Percentiles rank a stretch among this genome's conserved stretches.
These are phyloP conservation scores for Synanthedon andrenaeformis DNA, from an alignment of 2,888 invertebrate genomes.

Conservation along the genomic window DNA sequence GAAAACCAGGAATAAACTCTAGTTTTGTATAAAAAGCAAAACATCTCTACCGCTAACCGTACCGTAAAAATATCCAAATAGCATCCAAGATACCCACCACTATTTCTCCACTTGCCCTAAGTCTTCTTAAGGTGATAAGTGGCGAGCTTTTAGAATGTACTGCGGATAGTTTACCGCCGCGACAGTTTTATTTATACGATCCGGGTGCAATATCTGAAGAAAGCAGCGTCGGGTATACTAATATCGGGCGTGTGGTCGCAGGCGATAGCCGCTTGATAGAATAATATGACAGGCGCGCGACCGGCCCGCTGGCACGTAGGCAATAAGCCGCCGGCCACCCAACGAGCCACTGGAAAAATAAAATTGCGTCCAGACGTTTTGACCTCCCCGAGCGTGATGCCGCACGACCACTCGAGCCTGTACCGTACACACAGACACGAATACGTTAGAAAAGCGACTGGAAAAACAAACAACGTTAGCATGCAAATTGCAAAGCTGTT, in stretches of 20 bases:
- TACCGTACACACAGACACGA: background rate
- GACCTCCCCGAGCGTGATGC: constrained; percentile 37
- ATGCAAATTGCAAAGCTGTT: no score
- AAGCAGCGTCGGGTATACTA: constrained; percentile 57
- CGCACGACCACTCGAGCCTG: constrained; percentile 11
- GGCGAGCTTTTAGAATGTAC: constrained; percentile 16
- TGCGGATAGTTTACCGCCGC: constrained; percentile 22
- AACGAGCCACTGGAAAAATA: constrained; percentile 58
- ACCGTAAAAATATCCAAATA: constrained; percentile 1
- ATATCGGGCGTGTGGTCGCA: constrained; percentile 57
- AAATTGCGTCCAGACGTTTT: constrained; percentile 50
- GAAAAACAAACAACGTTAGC: no score
- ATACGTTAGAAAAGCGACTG: background rate
- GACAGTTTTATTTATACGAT: constrained; percentile 8
- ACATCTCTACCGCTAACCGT: background rate
- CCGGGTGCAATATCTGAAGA: constrained; percentile 55
- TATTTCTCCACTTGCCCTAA: constrained; percentile 6
- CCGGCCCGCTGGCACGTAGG: constrained; percentile 56
- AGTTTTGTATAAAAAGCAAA: background rate
- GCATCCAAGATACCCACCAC: background rate
- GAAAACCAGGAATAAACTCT: no score
- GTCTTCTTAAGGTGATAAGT: constrained; percentile 37
- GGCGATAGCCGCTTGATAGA: constrained; percentile 65
- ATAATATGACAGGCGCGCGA: constrained; percentile 60
- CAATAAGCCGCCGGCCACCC: constrained; percentile 64